Conservation (phyloP, 2,797 vertebrate genomes). For the Pteronotus mesoamericanus region DNA sequence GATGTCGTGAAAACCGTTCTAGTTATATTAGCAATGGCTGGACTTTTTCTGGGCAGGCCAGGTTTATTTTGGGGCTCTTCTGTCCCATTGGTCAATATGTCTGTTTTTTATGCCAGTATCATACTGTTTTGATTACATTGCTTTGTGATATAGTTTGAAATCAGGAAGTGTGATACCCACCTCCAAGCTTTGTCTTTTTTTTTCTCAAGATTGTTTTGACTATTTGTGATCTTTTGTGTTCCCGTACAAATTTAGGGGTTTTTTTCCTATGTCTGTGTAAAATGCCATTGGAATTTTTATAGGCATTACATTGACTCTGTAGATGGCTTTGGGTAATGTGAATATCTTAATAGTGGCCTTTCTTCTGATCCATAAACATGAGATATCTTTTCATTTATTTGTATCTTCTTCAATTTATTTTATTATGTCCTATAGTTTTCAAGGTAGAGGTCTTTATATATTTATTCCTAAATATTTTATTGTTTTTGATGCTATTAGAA, state of each 20-base stretch:
- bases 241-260: neutral
- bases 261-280: neutral
- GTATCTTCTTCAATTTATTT: neutral
- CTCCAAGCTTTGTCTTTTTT: neutral
- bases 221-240: neutral
- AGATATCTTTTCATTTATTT: neutral
- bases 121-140: no score
- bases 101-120: neutral
- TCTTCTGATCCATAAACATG: neutral
- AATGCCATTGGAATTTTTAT: neutral
- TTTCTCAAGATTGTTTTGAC: neutral
- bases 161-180: neutral
- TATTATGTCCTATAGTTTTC: neutral
- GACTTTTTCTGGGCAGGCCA: no score
- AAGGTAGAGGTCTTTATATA: neutral
- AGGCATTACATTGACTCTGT: neutral
- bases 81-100: neutral
- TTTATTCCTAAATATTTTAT: neutral
- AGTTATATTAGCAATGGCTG: no score
- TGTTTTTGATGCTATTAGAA: neutral
- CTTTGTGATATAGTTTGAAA: neutral
- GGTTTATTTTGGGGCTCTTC: neutral
- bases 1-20: no score
- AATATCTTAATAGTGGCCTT: neutral
- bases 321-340: neutral